These are phyloP conservation scores for Bombus huntii DNA, from an alignment of 1,140 invertebrate species.

Conservation along the genomic window DNA sequence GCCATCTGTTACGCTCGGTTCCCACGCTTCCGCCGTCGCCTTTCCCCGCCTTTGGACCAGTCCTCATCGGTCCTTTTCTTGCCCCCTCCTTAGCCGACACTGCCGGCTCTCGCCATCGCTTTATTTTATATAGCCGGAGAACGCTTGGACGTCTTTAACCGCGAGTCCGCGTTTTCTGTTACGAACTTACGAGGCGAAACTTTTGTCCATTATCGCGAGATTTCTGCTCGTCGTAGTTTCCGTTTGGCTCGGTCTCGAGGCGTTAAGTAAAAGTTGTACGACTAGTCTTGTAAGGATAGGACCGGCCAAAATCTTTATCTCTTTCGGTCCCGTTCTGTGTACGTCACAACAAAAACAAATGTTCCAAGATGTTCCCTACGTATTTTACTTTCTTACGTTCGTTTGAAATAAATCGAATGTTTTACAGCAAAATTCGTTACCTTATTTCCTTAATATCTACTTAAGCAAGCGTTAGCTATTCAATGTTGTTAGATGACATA, in stretches of 20 bases:
- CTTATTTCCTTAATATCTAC: neutral
- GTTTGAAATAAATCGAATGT: neutral
- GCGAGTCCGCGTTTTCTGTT: constrained; percentile 31
- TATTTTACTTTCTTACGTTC: neutral
- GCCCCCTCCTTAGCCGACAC: constrained; percentile 11
- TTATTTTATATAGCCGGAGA: constrained; percentile 49
- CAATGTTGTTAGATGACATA: neutral
- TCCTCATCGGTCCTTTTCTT: constrained; percentile 52
- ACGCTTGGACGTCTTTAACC: constrained; percentile 36
- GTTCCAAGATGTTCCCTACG: neutral
- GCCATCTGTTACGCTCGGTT: constrained; percentile 80
- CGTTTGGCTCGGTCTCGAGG: neutral
- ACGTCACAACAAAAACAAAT: constrained; percentile 10
- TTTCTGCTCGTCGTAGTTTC: neutral
- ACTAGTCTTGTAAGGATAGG: neutral
- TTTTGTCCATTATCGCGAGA: constrained; percentile 14
- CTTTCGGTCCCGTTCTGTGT: neutral
- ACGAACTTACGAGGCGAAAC: constrained; percentile 14
- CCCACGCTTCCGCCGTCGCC: constrained; percentile 79
- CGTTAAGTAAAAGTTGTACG: constrained; percentile 38
- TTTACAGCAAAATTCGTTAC: neutral
- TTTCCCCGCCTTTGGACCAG: constrained; percentile 63
- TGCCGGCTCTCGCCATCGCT: constrained; percentile 17
- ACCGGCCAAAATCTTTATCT: constrained; percentile 3
- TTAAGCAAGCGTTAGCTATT: neutral